Evolutionary conservation across 1,140 invertebrate species (phyloP).

Genomic region (Formica selysi): DNA sequence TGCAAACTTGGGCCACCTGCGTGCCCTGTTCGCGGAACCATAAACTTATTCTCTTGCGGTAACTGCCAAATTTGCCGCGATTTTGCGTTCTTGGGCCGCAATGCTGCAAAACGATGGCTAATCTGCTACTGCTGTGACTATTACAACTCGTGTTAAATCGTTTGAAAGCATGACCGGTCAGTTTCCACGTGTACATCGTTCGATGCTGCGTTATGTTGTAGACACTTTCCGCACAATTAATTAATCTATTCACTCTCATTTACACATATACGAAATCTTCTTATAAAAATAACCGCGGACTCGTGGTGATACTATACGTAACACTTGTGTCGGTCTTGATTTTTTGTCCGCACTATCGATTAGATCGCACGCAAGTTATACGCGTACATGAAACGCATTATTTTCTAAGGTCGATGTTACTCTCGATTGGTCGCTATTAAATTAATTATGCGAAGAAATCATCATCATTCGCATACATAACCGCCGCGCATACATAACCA

Average conservation of each 20-base stretch:
- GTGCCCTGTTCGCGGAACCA: constrained; percentile 80
- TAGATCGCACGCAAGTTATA: not conserved
- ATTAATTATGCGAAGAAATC: not conserved
- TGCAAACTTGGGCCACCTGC: constrained; percentile 85
- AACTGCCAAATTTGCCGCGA: constrained; percentile 54
- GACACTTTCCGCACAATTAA: not conserved
- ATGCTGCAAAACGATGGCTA: constrained; percentile 50
- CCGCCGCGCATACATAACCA: constrained; percentile 21
- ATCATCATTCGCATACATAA: not conserved
- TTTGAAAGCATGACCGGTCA: constrained; percentile 27
- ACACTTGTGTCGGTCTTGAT: not conserved
- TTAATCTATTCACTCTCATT: constrained; percentile 3
- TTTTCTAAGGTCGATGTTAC: not conserved
- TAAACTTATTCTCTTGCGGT: constrained; percentile 61
- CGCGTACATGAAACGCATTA: not conserved
- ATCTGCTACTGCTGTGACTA: constrained; percentile 26
- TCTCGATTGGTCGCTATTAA: not conserved
- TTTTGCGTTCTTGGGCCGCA: not conserved
- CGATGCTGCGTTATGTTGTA: not conserved
- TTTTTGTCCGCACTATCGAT: not conserved
- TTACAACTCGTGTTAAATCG: constrained; percentile 40
- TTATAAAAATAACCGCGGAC: not conserved
- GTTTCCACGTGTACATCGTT: constrained; percentile 62
- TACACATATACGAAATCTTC: not conserved
- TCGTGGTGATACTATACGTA: not conserved